phyloP scores from a whole-genome alignment of 2,888 invertebrate species.

The Drosophila ezoana region DNA sequence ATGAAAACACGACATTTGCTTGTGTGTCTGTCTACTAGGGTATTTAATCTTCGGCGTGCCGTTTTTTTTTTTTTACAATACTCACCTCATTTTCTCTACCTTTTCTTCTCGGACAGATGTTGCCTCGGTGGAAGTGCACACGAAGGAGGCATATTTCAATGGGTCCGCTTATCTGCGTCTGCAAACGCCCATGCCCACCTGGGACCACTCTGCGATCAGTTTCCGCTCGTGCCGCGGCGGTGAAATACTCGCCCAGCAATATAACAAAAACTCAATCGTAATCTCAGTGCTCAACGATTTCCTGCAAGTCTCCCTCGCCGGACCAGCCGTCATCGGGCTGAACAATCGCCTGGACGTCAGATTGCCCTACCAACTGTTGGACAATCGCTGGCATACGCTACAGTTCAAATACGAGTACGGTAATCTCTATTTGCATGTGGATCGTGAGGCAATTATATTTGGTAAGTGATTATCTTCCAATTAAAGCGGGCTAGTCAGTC shows the following conservation, averaged over 20 bases:
- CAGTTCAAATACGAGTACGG: slow-evolving; percentile 85
- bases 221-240: slow-evolving; percentile 92
- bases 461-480: slow-evolving; percentile 71
- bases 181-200: slow-evolving; percentile 90
- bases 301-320: slow-evolving; percentile 87
- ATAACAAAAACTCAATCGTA: slow-evolving; percentile 88
- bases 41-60: too few species aligned
- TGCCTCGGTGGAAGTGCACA: slow-evolving; percentile 68
- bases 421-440: slow-evolving; percentile 84
- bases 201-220: slow-evolving; percentile 92
- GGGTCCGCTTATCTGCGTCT: slow-evolving; percentile 91
- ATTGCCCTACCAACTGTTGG: slow-evolving; percentile 89
- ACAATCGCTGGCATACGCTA: slow-evolving; percentile 91
- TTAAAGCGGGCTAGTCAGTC: slow-evolving; percentile 1
- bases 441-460: slow-evolving; percentile 83
- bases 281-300: slow-evolving; percentile 87
- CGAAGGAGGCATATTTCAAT: slow-evolving; percentile 93
- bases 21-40: too few species aligned
- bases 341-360: slow-evolving; percentile 87
- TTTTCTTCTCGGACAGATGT: slow-evolving; percentile 73
- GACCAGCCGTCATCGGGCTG: slow-evolving; percentile 85
- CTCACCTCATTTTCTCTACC: slow-evolving; percentile 38
- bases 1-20: too few species aligned
- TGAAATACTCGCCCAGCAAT: slow-evolving; percentile 89
- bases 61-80: slow-evolving; percentile 14